These are phyloP conservation scores for Acrossocheilus wenchowensis DNA, from an alignment of 2,797 vertebrate genomes.

Conservation along the genomic window DNA sequence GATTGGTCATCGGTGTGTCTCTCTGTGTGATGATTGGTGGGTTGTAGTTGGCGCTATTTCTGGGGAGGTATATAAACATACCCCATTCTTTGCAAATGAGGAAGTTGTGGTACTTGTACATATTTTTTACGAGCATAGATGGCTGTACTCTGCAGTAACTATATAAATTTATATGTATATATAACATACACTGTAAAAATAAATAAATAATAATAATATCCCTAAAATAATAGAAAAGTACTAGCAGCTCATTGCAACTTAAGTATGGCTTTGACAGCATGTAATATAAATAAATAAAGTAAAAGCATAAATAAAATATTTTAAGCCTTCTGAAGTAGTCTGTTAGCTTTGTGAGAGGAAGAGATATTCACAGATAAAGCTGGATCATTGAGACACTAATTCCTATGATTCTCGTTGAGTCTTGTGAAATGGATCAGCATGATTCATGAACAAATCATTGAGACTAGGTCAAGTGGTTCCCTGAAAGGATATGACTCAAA, in stretches of 20 bases:
- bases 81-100: not conserved
- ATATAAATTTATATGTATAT: not conserved
- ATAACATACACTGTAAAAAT: not conserved
- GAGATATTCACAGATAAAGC: not conserved
- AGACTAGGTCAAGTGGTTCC: not conserved
- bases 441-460: not conserved
- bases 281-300: not conserved
- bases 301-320: too few relatives aligned
- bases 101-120: not conserved
- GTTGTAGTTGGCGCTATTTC: conserved; percentile 84
- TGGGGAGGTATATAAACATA: conserved; percentile 87
- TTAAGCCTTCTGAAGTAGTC: not conserved
- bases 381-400: not conserved
- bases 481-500: not conserved
- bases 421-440: not conserved
- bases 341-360: not conserved
- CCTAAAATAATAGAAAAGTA: not conserved
- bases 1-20: conserved; percentile 61
- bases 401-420: not conserved
- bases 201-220: too few relatives aligned
- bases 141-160: not conserved
- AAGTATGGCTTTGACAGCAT: not conserved
- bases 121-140: not conserved
- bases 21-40: conserved; percentile 74
- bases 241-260: not conserved